phyloP scores from a whole-genome alignment of 2,797 vertebrate species.

The Silurus lanzhouensis region DNA sequence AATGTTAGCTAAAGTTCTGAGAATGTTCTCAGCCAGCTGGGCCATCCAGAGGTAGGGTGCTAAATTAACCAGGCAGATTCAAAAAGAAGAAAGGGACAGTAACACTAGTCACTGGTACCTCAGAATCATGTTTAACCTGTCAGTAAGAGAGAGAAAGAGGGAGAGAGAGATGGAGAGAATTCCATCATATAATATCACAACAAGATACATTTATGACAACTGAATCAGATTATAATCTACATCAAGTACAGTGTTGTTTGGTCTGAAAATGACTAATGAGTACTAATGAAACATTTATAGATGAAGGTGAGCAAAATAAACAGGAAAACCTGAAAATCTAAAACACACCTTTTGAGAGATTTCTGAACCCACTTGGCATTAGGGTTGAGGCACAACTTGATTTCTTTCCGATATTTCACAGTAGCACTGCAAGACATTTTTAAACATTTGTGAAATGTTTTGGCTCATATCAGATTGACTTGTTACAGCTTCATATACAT shows the following conservation, averaged over 20 bases:
- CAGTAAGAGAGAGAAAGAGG: too few relatives aligned
- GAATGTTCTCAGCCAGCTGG: too few relatives aligned
- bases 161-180: neutral
- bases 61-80: too few relatives aligned
- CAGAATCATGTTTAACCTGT: too few relatives aligned
- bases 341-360: neutral
- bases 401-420: neutral
- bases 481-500: conserved; percentile 1
- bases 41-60: too few relatives aligned
- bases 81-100: too few relatives aligned
- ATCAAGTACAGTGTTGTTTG: neutral
- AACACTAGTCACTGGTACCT: too few relatives aligned
- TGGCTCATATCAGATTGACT: neutral
- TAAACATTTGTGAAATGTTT: neutral
- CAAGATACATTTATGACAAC: neutral
- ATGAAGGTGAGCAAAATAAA: neutral
- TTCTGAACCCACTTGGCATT: conserved; percentile 17
- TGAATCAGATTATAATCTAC: neutral
- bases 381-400: neutral
- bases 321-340: neutral
- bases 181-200: neutral
- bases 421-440: conserved; percentile 15
- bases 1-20: too few relatives aligned
- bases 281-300: neutral
- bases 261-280: neutral